A percentile compares a stretch with the other conserved stretches of the same genome.
These are phyloP conservation scores for Parapristionchus giblindavisi DNA, from an alignment of 2,888 invertebrate genomes.

Conservation along the genomic window DNA sequence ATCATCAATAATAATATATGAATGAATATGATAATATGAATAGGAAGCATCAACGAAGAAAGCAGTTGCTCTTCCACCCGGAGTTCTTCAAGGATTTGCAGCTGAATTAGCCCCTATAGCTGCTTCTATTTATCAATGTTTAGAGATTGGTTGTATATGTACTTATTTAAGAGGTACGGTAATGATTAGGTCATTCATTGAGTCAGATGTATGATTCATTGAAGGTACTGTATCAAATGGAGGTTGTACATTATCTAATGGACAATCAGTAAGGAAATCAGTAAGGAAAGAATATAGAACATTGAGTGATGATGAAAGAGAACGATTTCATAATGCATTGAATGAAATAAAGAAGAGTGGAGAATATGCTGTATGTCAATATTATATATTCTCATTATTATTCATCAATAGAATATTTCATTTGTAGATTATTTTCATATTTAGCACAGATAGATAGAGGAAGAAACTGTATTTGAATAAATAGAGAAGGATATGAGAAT, in stretches of 20 bases:
- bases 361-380: constrained; percentile 12
- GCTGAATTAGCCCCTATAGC: constrained; percentile 66
- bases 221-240: constrained; percentile 32
- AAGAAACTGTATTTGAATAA: no score
- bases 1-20: background rate
- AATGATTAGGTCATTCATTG: background rate
- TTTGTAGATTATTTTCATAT: no score
- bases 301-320: constrained; percentile 34
- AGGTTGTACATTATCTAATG: constrained; percentile 33
- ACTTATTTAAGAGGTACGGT: constrained; percentile 58
- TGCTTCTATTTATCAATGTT: constrained; percentile 62
- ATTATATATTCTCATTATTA: background rate
- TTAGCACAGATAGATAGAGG: no score
- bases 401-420: no score
- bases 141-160: constrained; percentile 66
- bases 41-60: constrained; percentile 44
- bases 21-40: background rate
- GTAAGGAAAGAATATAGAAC: constrained; percentile 31
- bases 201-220: background rate
- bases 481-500: no score
- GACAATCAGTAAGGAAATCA: constrained; percentile 15
- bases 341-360: constrained; percentile 28
- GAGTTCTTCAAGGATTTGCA: constrained; percentile 48
- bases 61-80: constrained; percentile 60
- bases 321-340: constrained; percentile 16